Conservation (phyloP, 2,888 invertebrate genomes). For the Diplazon laetatorius region DNA sequence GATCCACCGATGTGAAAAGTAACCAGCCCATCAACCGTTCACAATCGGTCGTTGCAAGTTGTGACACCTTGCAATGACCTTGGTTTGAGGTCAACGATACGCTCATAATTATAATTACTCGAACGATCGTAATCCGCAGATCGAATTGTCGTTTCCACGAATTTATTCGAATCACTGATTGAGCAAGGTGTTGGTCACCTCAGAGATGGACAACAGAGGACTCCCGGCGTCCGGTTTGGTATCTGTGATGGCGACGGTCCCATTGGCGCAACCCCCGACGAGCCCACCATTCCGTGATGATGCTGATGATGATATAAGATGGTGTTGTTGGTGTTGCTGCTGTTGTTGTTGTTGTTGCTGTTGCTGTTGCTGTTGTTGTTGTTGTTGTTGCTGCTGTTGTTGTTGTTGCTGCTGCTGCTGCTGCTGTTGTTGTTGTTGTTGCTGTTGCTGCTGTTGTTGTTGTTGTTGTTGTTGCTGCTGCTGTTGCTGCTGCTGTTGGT, state of each 20-base stretch:
- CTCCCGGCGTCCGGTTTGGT: conserved; percentile 85
- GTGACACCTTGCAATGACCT: too few species aligned
- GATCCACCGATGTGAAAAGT: too few species aligned
- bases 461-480: conserved; percentile 76
- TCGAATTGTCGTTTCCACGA: conserved; percentile 70
- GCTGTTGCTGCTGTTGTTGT: conserved; percentile 79
- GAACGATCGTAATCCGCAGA: conserved; percentile 60
- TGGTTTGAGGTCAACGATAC: conserved; percentile 50
- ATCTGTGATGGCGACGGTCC: conserved; percentile 82
- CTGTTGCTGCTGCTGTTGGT: conserved; percentile 70
- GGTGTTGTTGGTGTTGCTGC: conserved; percentile 81
- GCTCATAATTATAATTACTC: conserved; percentile 45
- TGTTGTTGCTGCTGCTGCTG: conserved; percentile 81
- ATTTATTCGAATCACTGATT: conserved; percentile 84
- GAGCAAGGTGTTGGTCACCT: conserved; percentile 90
- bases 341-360: conserved; percentile 76
- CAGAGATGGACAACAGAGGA: conserved; percentile 90
- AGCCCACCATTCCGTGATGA: conserved; percentile 76
- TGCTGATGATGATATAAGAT: conserved; percentile 78
- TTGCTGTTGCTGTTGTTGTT: conserved; percentile 80
- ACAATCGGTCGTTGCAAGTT: conserved; percentile 64
- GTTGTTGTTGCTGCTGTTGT: conserved; percentile 74
- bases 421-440: conserved; percentile 78
- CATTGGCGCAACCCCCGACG: conserved; percentile 76
- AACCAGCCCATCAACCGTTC: too few species aligned